Evolutionary conservation across 37 sponge, comb jelly and placozoan species (phyloP), one percentile per base, ranked within the genome.

Genomic region (Chondrilla cf. caribensis): DNA sequence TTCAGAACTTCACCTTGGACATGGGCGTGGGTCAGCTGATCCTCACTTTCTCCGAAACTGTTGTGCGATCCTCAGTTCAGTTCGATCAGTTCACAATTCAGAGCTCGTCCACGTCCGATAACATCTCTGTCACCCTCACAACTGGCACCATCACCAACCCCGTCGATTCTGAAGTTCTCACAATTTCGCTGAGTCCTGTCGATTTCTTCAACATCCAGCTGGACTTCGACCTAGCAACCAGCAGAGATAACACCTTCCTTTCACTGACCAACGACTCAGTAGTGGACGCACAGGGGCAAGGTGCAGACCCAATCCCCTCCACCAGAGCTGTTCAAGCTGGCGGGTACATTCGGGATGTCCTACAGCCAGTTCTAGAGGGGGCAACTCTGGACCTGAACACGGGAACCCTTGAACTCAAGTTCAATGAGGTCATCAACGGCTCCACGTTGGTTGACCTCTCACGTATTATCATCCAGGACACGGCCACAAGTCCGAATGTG

Each of bases 31-130:
- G 93, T 37, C 40, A 88, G 3, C 78, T 96, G 33, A 67, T 78
- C 38, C 71, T 96, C n/a, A 86, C 93, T 2, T 96, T 91, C 78
- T 77, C 84, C 60, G 97, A 96, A 80, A 94, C 90, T 60, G 90
- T 96, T 40, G 37, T 93, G 11, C 70, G 88, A 17, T 71, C 47
- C 37, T 79, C 91, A 7, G 85, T 93, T 40, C 60, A 72, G 54
- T 88, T 84, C 55, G 75, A 82, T 41, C 84, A 84, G 75, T 81
- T 96, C 41, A 82, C 72, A 0, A 55, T 96, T 0, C 91, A 88
- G 43, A 87, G 84, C 70, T 62, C 47, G 31, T 11, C 70, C 19
- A 89, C 89, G 66, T 81, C 81, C 33, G 26, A 47, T 66, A 73
- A 85, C 19, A n/a, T 57, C 32, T 77, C 67, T 22, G 70, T 82